These are phyloP conservation scores for Dromius quadrimaculatus DNA, from an alignment of 2,888 invertebrate genomes.

Conservation along the genomic window DNA sequence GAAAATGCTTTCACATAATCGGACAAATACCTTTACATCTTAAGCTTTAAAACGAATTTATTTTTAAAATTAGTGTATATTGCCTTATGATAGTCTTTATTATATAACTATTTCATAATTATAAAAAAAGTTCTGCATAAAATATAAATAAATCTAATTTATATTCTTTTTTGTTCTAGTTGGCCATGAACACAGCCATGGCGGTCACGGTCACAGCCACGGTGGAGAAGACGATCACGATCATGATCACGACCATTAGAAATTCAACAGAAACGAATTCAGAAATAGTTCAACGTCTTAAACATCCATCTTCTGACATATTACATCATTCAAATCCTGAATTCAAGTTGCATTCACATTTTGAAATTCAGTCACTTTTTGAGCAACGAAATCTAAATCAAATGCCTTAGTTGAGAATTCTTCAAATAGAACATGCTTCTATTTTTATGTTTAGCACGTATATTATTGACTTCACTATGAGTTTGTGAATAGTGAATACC, in stretches of 20 bases:
- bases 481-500: too few relatives aligned
- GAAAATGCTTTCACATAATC: too few relatives aligned
- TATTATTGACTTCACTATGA: too few relatives aligned
- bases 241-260: conserved; percentile 37
- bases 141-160: conserved; percentile 5
- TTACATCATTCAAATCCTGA: background rate
- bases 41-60: too few relatives aligned
- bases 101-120: too few relatives aligned
- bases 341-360: background rate
- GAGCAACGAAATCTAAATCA: background rate
- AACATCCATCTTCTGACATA: too few relatives aligned
- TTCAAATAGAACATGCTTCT: too few relatives aligned
- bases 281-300: conserved; percentile 11
- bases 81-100: too few relatives aligned
- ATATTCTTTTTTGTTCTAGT: conserved; percentile 56
- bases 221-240: conserved; percentile 25
- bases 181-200: conserved; percentile 59
- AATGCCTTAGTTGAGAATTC: too few relatives aligned
- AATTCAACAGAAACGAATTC: background rate
- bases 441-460: too few relatives aligned
- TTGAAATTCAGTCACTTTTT: background rate
- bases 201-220: conserved; percentile 54
- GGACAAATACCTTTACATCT: too few relatives aligned
- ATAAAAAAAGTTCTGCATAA: background rate
- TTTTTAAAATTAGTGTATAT: too few relatives aligned